Base-by-base conservation (phyloP, 1,140 invertebrate species). In the Augochlora pura region DNA sequence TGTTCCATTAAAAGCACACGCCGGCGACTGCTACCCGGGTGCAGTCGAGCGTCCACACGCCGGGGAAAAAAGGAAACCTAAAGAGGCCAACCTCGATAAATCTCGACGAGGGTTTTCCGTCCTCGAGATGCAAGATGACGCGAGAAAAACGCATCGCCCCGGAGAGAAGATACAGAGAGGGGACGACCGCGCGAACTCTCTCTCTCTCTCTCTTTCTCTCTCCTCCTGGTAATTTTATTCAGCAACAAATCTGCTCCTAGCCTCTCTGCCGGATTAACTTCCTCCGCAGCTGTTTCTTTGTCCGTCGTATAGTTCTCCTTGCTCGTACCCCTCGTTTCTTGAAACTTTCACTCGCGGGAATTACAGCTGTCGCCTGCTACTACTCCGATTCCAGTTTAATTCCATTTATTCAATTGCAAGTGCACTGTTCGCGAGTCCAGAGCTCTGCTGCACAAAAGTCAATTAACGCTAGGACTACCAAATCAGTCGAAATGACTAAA, bases 41-140 rank as follows among this genome's bases (percentile, higher is more conserved):
- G 66, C 82, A 82, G 72, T 82, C 64, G 69, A 87, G 66, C 73
- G 74, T 65, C 76, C 64, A 63, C 39, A 52, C 16, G 16, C 14
- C 6, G 66, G 49, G 66, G 71, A 62, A 72, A 80, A 74, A 74
- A 76, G 68, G 72, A 87, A 78, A 52, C 75, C 82, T 84, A 80
- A 82, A 87, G 81, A 82, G 63, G 59, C 69, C 69, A 86, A 25
- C 57, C 63, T 70, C 80, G 82, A 87, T 87, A 86, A 87, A 86
- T 86, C 86, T 87, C 71, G 63, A 73, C 74, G 76, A 80, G 71
- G 65, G 46, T 73, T 59, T 81, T 49, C 70, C 67, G 32, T 74
- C 27, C n/a, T 32, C 62, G 75, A 57, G 46, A 71, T 70, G 78
- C 75, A 62, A 73, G 70, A 72, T 82, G 71, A 76, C 67, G 75